Conservation (phyloP, 2,113 vertebrate genomes). For the Chionomys nivalis region DNA sequence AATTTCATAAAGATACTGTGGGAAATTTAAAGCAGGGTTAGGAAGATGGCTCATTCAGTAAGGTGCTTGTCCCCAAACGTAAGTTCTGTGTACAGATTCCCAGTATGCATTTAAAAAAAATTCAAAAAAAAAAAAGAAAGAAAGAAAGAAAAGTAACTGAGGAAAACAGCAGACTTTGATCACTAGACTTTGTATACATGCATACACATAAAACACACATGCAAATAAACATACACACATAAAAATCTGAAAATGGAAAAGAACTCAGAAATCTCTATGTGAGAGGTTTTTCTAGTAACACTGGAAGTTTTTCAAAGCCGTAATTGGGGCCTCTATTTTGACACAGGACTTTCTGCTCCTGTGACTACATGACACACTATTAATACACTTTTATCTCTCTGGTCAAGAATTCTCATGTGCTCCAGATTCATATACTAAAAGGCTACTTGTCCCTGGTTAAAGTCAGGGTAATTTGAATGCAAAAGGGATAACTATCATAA, state of each 20-base stretch:
- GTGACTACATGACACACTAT: not conserved
- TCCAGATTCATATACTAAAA: slow-evolving; percentile 43
- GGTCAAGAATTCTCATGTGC: not conserved
- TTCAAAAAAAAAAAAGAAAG: no score
- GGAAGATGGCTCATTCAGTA: not conserved
- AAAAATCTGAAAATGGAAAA: not conserved
- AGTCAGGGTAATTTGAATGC: slow-evolving; percentile 45
- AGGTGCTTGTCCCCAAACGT: not conserved
- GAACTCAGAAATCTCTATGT: not conserved
- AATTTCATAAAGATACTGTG: slow-evolving; percentile 40
- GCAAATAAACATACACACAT: not conserved
- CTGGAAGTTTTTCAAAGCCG: not conserved
- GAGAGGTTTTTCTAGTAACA: not conserved
- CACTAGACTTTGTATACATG: not conserved
- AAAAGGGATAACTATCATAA: not conserved
- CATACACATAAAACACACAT: not conserved
- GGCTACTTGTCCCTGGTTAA: not conserved
- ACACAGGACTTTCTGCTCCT: not conserved
- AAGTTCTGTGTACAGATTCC: no score
- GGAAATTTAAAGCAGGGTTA: not conserved
- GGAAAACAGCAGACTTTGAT: not conserved
- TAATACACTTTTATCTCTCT: slow-evolving; percentile 13
- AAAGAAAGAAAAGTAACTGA: not conserved
- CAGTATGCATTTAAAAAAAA: not conserved
- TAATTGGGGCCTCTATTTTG: not conserved